A percentile compares a stretch with the other conserved stretches of the same genome.
These are phyloP conservation scores for Callospermophilus lateralis DNA, from an alignment of 2,113 vertebrate species.

Conservation along the genomic window DNA sequence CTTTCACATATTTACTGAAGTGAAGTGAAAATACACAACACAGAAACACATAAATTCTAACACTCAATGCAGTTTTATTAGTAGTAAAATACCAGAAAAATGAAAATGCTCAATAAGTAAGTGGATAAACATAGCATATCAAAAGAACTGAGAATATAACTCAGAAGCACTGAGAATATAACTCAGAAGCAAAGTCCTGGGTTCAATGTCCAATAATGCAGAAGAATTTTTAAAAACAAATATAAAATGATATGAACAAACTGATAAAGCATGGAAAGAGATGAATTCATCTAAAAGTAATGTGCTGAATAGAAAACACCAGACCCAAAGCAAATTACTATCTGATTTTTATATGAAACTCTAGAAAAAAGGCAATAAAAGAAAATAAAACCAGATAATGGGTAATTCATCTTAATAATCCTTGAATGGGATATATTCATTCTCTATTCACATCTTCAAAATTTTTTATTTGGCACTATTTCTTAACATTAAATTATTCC, in stretches of 20 bases:
- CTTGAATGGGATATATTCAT: neutral
- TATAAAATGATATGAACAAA: neutral
- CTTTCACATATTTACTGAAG: neutral
- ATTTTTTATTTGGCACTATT: neutral
- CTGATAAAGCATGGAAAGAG: neutral
- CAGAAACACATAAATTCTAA: neutral
- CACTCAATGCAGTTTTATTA: neutral
- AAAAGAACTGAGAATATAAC: neutral
- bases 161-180: no score
- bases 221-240: neutral
- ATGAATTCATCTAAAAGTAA: neutral
- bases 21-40: neutral
- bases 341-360: neutral
- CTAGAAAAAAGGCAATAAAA: neutral
- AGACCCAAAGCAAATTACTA: neutral
- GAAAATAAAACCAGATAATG: neutral
- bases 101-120: neutral
- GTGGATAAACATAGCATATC: neutral
- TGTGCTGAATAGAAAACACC: neutral
- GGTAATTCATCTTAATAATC: neutral
- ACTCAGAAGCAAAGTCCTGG: neutral
- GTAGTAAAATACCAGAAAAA: neutral
- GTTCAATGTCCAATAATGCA: neutral
- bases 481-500: neutral
- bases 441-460: neutral